A percentile compares a stretch with the other conserved stretches of the same genome.
phyloP scores from a whole-genome alignment of 2,113 vertebrate species.

The Trogon melanurus region DNA sequence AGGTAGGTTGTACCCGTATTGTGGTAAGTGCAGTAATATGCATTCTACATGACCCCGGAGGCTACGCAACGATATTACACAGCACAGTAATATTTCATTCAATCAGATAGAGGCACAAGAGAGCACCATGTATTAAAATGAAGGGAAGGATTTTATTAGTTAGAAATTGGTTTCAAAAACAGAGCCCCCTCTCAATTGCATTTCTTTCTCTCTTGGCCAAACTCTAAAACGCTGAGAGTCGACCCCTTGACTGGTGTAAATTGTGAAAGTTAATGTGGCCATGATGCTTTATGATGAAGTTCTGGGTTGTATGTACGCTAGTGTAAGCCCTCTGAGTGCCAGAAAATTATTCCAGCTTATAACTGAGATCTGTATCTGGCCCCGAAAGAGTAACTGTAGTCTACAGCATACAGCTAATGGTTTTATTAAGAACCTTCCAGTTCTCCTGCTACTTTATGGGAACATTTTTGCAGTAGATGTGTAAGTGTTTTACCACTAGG shows the following conservation, averaged over 20 bases:
- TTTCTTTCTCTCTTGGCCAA: slow-evolving; percentile 1
- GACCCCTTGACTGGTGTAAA: not conserved
- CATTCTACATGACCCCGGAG: not conserved
- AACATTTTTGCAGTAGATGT: not conserved
- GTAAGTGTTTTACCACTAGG: not conserved
- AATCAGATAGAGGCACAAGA: not conserved
- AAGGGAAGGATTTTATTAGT: not conserved
- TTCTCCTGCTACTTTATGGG: not conserved
- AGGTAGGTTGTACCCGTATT: not conserved
- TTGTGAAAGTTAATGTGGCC: not conserved
- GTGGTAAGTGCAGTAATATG: not conserved
- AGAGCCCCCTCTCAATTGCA: not conserved
- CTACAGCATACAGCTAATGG: not conserved
- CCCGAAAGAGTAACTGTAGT: not conserved
- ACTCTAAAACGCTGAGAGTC: not conserved
- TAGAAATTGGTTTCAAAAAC: not conserved
- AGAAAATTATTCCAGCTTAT: slow-evolving; percentile 26
- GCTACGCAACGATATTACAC: not conserved
- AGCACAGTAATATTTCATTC: not conserved
- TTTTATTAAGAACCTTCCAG: not conserved
- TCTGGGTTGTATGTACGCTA: not conserved
- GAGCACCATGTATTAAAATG: not conserved
- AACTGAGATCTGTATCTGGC: slow-evolving; percentile 6
- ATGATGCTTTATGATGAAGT: not conserved
- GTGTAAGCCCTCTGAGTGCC: not conserved